Evolutionary conservation across 1,140 invertebrate genomes (phyloP).

Genomic region (Piezodorus guildinii): DNA sequence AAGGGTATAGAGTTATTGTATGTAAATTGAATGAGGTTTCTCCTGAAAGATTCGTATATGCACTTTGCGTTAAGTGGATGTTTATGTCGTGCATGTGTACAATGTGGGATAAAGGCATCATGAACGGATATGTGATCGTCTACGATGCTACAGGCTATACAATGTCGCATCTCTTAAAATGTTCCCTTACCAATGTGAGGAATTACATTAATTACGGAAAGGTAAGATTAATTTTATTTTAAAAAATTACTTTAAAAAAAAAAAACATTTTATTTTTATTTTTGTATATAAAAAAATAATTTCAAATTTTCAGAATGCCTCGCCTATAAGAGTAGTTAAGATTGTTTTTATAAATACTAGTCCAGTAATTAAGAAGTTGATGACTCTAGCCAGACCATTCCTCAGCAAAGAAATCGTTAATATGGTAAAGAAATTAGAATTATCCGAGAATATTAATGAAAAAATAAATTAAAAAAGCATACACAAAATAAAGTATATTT

Average conservation of each 20-base stretch:
- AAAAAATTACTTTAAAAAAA: background rate
- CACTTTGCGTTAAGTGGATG: conserved; percentile 32
- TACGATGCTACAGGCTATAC: conserved; percentile 28
- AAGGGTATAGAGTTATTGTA: conserved; percentile 28
- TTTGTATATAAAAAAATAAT: conserved; percentile 2
- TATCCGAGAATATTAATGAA: background rate
- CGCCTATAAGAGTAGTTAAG: conserved; percentile 25
- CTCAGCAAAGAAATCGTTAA: conserved; percentile 26
- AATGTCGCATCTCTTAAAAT: conserved; percentile 26
- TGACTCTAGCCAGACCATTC: conserved; percentile 26
- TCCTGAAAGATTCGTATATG: conserved; percentile 43
- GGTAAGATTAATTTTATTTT: conserved; percentile 21
- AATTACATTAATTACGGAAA: conserved; percentile 27
- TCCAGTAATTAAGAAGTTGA: conserved; percentile 26
- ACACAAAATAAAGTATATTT: background rate
- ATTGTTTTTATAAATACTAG: conserved; percentile 28
- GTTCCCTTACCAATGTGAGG: conserved; percentile 23
- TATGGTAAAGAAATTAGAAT: conserved; percentile 23
- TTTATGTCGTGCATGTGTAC: conserved; percentile 26
- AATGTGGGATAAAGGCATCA: conserved; percentile 25
- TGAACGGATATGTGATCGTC: conserved; percentile 28
- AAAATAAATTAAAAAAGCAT: background rate
- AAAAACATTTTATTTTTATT: background rate
- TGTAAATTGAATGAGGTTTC: conserved; percentile 31
- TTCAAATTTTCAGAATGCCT: conserved; percentile 27